Evolutionary conservation across 2,888 invertebrate genomes (phyloP), one percentile per base, ranked within the genome.

Genomic region (Ethmia dodecea): DNA sequence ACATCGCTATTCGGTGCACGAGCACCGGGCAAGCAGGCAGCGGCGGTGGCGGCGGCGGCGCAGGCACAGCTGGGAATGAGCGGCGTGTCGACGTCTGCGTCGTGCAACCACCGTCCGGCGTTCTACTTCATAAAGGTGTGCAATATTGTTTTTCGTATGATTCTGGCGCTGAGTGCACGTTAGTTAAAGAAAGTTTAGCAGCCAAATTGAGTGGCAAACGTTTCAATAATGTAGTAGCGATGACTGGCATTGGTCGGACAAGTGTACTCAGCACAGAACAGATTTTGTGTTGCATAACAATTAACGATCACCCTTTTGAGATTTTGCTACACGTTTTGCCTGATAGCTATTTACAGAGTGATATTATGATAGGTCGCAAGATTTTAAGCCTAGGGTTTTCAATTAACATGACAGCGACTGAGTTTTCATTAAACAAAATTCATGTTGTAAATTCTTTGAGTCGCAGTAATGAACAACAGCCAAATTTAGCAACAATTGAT

Each of bases 111-210:
- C 28, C 28, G 9, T 4, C 28, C 6, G 27, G 27, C 5, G 13
- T 13, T 8, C 12, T 40, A 10, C 8, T 9, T 5, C 35, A 37
- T 6, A 10, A n/a, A 3, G 49, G 54, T 54, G 36, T 45, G 51
- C n/a, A 11, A 13, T 39, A 40, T 39, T 5, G 28, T 20, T 53
- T 45, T 42, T 33, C 15, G 32, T 51, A 18, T 31, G 51, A 48
- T 32, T 48, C 47, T 3, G 50, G 49, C n/a, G 43, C 50, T 2
- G 45, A 49, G 26, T 54, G 50, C 10, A 49, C 45, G 13, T 31
- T 52, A 2, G 28, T 49, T 8, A 45, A 41, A 31, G 26, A 47
- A 22, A 29, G n/a, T 31, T 2, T 50, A 2, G 20, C 39, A 1
- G 4, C 3, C 27, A 44, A 40, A 15, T 39, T 48, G 27, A 1